These are phyloP conservation scores for Hystrix brachyura DNA, from an alignment of 2,113 vertebrate species.

Conservation along the genomic window DNA sequence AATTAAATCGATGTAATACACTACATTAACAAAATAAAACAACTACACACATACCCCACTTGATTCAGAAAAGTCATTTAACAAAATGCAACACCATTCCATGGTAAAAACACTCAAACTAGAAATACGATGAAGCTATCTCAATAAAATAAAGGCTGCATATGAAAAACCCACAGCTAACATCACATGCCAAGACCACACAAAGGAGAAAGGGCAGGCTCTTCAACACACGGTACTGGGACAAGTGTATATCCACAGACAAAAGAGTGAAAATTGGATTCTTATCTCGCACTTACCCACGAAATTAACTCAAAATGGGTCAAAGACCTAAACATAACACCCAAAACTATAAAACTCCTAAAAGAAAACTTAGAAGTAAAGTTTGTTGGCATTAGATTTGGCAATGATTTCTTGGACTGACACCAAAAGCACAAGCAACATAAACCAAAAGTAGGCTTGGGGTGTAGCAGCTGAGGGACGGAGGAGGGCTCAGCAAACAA, in stretches of 20 bases:
- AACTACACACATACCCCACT: background rate
- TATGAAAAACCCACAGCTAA: background rate
- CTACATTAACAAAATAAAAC: background rate
- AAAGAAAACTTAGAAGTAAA: background rate
- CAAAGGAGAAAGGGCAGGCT: background rate
- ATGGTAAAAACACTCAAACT: background rate
- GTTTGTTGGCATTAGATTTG: background rate
- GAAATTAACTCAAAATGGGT: background rate
- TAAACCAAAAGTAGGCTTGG: background rate
- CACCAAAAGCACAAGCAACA: background rate
- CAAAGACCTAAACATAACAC: background rate
- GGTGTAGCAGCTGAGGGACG: background rate
- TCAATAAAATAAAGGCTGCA: background rate
- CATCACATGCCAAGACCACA: background rate
- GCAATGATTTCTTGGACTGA: background rate
- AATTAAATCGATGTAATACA: constrained; percentile 25
- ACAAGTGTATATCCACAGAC: background rate
- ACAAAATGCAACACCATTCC: constrained; percentile 41
- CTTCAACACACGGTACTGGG: background rate
- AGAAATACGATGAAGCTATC: background rate
- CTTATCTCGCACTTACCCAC: background rate
- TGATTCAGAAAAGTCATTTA: background rate
- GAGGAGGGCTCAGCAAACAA: background rate
- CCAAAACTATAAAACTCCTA: background rate
- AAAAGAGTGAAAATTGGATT: background rate